Conservation (phyloP, 2,113 vertebrate genomes). For the Oryzias celebensis region DNA sequence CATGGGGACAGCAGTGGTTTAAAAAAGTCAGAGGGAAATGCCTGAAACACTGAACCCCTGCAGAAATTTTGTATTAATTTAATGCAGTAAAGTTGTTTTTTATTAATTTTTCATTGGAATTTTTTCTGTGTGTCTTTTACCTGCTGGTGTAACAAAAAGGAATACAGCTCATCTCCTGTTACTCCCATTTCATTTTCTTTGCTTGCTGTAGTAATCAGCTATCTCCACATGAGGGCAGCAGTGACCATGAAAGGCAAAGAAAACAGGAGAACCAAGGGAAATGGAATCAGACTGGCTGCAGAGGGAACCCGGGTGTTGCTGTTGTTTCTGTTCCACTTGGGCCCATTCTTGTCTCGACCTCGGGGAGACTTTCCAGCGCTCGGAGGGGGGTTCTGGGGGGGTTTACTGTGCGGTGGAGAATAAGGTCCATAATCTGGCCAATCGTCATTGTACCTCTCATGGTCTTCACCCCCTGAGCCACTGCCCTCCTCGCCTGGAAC, state of each 20-base stretch:
- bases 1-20: no score
- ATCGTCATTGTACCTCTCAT: constrained; percentile 82
- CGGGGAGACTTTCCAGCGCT: constrained; percentile 67
- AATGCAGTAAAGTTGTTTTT: constrained; percentile 42
- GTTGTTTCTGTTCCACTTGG: constrained; percentile 71
- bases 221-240: constrained; percentile 70
- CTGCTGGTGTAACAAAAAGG: constrained; percentile 58
- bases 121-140: constrained; percentile 2
- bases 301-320: constrained; percentile 60
- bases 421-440: constrained; percentile 75
- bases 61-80: constrained; percentile 22
- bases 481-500: constrained; percentile 81
- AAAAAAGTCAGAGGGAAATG: no score
- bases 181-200: background rate
- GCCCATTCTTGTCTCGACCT: constrained; percentile 61
- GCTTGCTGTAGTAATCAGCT: constrained; percentile 52
- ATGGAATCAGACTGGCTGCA: constrained; percentile 22
- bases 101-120: constrained; percentile 60
- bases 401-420: constrained; percentile 63
- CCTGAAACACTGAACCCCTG: no score
- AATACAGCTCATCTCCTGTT: constrained; percentile 12
- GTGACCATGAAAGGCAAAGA: constrained; percentile 38
- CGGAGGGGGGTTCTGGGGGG: constrained; percentile 52
- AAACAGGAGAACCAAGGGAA: constrained; percentile 43
- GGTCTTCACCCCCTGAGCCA: constrained; percentile 81